These are phyloP conservation scores for Tragelaphus strepsiceros DNA, from an alignment of 2,113 vertebrate species.

Conservation along the genomic window DNA sequence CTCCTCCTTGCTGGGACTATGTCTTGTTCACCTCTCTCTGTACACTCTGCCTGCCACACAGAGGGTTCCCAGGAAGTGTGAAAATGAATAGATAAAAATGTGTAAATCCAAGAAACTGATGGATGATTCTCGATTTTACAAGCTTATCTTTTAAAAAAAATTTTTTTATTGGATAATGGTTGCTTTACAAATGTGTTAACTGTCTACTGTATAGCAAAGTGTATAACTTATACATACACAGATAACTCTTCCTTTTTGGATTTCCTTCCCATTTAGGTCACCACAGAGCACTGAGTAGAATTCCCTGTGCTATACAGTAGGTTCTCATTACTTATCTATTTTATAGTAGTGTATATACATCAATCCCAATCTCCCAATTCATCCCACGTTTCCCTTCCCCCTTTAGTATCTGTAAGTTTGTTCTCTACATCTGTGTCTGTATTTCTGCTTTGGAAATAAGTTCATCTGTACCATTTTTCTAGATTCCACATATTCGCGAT, in stretches of 20 bases:
- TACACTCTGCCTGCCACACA: too few species aligned
- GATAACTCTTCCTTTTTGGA: not conserved
- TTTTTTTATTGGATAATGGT: not conserved
- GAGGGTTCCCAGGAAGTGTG: not conserved
- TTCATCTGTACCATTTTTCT: not conserved
- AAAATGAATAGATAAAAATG: not conserved
- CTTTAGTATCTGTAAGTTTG: not conserved
- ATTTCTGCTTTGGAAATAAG: not conserved
- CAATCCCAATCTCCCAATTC: not conserved
- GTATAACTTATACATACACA: not conserved
- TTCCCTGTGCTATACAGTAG: not conserved
- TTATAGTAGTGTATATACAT: not conserved
- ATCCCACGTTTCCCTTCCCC: not conserved
- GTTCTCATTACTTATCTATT: not conserved
- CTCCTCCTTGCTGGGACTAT: not conserved
- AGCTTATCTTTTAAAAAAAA: not conserved
- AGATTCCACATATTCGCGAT: not conserved
- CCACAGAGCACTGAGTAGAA: not conserved
- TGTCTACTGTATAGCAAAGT: not conserved
- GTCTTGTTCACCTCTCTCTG: not conserved
- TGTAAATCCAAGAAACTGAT: not conserved
- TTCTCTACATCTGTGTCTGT: not conserved
- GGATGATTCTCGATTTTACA: not conserved
- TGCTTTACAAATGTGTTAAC: not conserved
- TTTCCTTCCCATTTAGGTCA: not conserved